These are phyloP conservation scores for Gymnobelideus leadbeateri DNA, from an alignment of 2,113 vertebrate genomes.

Conservation along the genomic window DNA sequence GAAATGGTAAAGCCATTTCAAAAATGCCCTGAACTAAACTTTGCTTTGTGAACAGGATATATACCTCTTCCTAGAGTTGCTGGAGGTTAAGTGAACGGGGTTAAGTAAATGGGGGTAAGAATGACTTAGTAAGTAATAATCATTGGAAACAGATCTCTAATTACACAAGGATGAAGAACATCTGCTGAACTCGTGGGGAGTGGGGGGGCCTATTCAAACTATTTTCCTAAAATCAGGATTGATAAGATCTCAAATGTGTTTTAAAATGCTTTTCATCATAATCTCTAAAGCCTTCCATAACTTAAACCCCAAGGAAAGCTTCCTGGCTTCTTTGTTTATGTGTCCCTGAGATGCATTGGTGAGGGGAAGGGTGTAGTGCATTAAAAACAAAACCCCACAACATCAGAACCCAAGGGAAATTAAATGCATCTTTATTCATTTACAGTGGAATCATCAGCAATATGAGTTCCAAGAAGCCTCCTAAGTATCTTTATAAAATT, in stretches of 20 bases:
- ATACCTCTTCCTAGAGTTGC: neutral
- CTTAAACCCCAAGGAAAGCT: slow-evolving; percentile 27
- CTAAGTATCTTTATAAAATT: neutral
- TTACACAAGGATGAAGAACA: neutral
- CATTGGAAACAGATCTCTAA: neutral
- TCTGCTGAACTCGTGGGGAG: neutral
- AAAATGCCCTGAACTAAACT: neutral
- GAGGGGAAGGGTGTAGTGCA: neutral
- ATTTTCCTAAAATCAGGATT: neutral
- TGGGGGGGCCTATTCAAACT: slow-evolving; percentile 39
- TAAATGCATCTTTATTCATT: slow-evolving; percentile 4
- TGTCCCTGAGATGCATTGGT: neutral
- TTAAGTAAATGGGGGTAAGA: neutral
- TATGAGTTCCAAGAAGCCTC: neutral
- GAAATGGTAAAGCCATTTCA: neutral
- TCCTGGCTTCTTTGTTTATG: neutral
- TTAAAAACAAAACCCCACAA: neutral
- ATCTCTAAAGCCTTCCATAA: slow-evolving; percentile 19
- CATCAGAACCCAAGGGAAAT: neutral
- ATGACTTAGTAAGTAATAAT: neutral
- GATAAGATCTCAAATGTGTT: slow-evolving; percentile 31
- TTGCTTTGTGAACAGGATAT: neutral
- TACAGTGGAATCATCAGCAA: slow-evolving; percentile 44
- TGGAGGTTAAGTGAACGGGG: neutral
- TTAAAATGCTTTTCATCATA: slow-evolving; percentile 1